Base-by-base conservation (phyloP, 2,797 vertebrate genomes). In the Erithacus rubecula region DNA sequence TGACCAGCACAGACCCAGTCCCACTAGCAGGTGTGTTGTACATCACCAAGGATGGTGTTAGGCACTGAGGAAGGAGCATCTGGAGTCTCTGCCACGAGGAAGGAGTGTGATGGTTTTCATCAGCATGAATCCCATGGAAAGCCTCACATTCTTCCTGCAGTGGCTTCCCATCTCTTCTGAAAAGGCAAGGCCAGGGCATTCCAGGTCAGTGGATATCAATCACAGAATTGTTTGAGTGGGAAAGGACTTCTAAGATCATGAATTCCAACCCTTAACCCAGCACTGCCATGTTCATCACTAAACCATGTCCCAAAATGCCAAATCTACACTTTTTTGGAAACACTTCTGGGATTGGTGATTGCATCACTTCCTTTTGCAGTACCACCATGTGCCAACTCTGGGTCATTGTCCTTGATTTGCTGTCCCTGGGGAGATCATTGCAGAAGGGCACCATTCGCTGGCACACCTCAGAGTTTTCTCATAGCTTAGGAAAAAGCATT, bases 401-500 rank as follows among this genome's bases (percentile, higher is more conserved):
- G 8, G 1, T 46, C 75, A 10, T 0, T 44, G 46, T 11, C 43
- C 21, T 23, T 23, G 65, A 20, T 34, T 16, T 70, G 27, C 37
- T 80, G 11, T 78, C 67, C 44, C 4, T 41, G 44, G 24, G 21
- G 23, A 65, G 5, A 19, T 3, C 0, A 0, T 17, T 67, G 67
- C 51, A 70, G 51, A 39, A 64, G 64, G 51, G 15, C 41, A 52
- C 15, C 1, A 0, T 36, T 59, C 27, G 4, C 52, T 67, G 62
- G 32, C 59, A 27, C 36, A 49, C 9, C 51, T n/a, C 43, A 7
- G 55, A 39, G 36, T 13, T 76, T 78, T 64, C 39, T 44, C 82
- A 44, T 39, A 49, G 27, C 82, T 87, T 21, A 76, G 37, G 24
- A 62, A 60, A 89, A 83, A 39, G 1, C 59, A 49, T 62, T 85